These are phyloP conservation scores for Zelostemma sp. DNA, from an alignment of 1,140 invertebrate genomes.

Conservation along the genomic window DNA sequence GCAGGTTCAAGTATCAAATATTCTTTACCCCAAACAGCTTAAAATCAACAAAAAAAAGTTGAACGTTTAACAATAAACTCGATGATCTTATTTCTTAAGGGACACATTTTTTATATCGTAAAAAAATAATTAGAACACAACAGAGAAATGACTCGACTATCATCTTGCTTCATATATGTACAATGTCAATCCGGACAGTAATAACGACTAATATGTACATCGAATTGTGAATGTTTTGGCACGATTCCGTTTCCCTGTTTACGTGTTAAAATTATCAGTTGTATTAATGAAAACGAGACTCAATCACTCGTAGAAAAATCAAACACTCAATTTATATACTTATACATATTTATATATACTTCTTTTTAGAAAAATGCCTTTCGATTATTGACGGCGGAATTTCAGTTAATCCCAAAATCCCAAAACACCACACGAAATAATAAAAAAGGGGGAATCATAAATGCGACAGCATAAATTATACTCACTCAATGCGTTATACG, in stretches of 20 bases:
- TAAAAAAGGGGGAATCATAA: conserved; percentile 38
- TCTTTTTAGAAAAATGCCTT: conserved; percentile 36
- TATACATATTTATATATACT: conserved; percentile 6
- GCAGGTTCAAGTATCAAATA: no score
- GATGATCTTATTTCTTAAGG: no score
- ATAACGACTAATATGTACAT: conserved; percentile 68
- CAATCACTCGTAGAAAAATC: conserved; percentile 17
- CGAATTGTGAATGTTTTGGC: conserved; percentile 68
- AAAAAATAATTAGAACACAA: conserved; percentile 18
- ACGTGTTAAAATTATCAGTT: conserved; percentile 1
- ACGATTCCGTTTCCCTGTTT: conserved; percentile 51
- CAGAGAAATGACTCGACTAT: conserved; percentile 40
- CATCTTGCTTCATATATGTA: conserved; percentile 62
- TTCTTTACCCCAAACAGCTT: conserved; percentile 7
- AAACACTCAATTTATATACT: conserved; percentile 5
- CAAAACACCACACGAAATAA: conserved; percentile 7
- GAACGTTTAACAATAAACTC: conserved; percentile 10
- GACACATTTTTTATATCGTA: no score
- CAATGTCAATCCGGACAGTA: conserved; percentile 67
- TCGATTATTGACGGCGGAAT: background rate
- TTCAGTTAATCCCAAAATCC: background rate
- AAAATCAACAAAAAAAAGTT: conserved; percentile 25
- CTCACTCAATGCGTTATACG: conserved; percentile 34
- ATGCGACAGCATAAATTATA: conserved; percentile 34
- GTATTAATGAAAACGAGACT: conserved; percentile 18